Conservation (phyloP, 2,888 invertebrate genomes). For the Timema podura region DNA sequence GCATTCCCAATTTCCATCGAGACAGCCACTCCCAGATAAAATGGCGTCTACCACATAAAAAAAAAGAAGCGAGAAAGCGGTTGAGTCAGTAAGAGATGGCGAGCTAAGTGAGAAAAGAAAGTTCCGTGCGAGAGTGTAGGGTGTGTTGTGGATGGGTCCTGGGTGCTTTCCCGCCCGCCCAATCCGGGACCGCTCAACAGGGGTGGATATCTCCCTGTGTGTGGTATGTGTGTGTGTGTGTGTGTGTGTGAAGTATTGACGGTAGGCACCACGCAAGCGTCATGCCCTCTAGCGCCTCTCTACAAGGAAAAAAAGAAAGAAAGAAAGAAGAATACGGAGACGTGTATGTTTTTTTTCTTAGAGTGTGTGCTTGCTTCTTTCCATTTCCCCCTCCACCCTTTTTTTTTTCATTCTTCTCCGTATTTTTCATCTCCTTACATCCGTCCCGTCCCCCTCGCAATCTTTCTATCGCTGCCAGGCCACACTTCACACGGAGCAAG, state of each 20-base stretch:
- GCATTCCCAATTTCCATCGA: slow-evolving; percentile 8
- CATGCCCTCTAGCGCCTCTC: too few species aligned
- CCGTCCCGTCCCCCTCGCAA: too few species aligned
- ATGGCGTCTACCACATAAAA: neutral
- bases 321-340: too few species aligned
- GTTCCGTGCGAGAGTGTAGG: neutral
- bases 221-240: slow-evolving; percentile 18
- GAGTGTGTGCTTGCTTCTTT: too few species aligned
- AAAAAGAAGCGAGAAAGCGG: neutral
- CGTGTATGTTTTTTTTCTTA: too few species aligned
- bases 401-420: too few species aligned
- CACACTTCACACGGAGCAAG: too few species aligned
- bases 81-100: neutral
- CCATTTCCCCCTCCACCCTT: too few species aligned
- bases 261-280: slow-evolving; percentile 22
- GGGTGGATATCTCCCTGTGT: too few species aligned
- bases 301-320: too few species aligned
- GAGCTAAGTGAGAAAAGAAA: neutral
- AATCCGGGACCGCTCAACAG: neutral
- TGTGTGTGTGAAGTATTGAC: slow-evolving; percentile 26
- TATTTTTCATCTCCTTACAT: too few species aligned
- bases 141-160: slow-evolving; percentile 1
- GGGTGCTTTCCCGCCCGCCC: neutral
- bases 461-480: too few species aligned
- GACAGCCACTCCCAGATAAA: slow-evolving; percentile 17